Conservation (phyloP, 2,888 invertebrate species). For the Chironomus tentans region DNA sequence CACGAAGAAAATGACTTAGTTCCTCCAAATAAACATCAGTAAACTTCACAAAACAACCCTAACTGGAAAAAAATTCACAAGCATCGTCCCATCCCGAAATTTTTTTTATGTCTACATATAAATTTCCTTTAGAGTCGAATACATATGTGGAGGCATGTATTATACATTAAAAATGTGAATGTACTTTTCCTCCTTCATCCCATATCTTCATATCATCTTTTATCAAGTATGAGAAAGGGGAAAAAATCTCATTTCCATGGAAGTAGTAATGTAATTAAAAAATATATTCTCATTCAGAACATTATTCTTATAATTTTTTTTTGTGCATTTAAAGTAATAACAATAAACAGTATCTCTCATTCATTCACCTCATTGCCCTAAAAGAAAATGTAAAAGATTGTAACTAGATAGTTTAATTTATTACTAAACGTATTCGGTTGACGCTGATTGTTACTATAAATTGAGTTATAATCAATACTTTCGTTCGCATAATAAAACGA, state of each 20-base stretch:
- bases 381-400: slow-evolving; percentile 8
- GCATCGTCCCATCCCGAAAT: no score
- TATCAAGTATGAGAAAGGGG: not conserved
- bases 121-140: no score
- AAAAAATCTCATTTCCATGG: not conserved
- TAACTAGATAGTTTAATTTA: slow-evolving; percentile 21
- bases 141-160: no score
- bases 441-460: slow-evolving; percentile 23
- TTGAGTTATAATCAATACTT: slow-evolving; percentile 24
- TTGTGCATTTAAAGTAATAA: not conserved
- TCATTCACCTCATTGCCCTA: not conserved
- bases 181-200: not conserved
- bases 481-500: slow-evolving; percentile 23
- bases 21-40: no score
- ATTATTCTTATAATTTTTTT: not conserved
- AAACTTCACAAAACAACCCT: no score
- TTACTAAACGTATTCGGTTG: slow-evolving; percentile 20
- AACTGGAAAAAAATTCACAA: no score
- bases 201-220: not conserved
- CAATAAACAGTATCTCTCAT: not conserved
- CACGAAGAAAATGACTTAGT: no score
- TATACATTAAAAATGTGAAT: no score
- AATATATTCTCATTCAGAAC: not conserved
- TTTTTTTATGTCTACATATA: no score
- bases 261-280: not conserved